Base-by-base conservation (phyloP, 2,888 invertebrate genomes). In the Phortica magna region DNA sequence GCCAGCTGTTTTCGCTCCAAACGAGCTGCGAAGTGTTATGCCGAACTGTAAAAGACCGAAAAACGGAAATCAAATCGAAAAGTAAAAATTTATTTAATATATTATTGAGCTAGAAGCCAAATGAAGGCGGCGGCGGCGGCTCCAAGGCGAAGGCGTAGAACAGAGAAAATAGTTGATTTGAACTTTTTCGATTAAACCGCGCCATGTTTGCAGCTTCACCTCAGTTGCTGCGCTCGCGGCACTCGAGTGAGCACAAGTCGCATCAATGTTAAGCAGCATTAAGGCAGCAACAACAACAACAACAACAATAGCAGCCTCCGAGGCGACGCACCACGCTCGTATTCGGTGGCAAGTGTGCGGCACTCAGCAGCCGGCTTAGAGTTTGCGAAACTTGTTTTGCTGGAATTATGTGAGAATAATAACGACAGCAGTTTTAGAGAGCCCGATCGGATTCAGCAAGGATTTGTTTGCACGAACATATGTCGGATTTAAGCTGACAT, bases 351-450 rank as follows among this genome's bases (percentile, higher is more conserved):
- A 17, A 48, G 42, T 12, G 31, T 22, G 64, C 19, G 12, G 65
- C 4, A 39, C 17, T n/a, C 41, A 22, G 43, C 65, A 31, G 70
- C 43, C 9, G 31, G 53, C 41, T 22, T 31, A 71, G 70, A 39
- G 76, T 53, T 71, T 53, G 55, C 31, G 6, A 68, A 71, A 71
- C 70, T 55, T 71, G 55, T 71, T 42, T 67, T 73, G n/a, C 41
- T 65, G 65, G 74, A 71, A 76, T 76, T 78, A 76, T 71, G 72
- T 76, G 72, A 55, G 74, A 74, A 76, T 53, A 72, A 76, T 67
- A 74, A 39, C 61, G 74, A 61, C 78, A 76, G 76, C 74, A 64
- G 48, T 78, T 76, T 74, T 31, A 7, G 64, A 57, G 42, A 57
- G n/a, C 9, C 31, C 73, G 73, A 57, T 1, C 48, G 75, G 57